Percentiles rank a stretch among this genome's conserved stretches.
These are phyloP conservation scores for Parnassius mnemosyne DNA, from an alignment of 2,888 invertebrate genomes.

Conservation along the genomic window DNA sequence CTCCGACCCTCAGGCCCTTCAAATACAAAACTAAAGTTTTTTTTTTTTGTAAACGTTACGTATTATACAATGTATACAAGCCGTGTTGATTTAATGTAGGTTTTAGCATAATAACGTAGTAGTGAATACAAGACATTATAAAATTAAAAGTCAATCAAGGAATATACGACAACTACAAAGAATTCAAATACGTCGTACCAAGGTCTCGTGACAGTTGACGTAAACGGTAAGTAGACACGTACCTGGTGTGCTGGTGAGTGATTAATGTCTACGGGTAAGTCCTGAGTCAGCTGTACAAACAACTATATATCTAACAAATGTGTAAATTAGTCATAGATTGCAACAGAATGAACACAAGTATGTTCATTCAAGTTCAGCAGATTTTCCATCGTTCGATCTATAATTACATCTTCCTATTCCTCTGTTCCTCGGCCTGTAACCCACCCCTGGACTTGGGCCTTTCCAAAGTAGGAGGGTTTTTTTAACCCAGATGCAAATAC, in stretches of 20 bases:
- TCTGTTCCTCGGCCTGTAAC: too few relatives aligned
- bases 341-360: too few relatives aligned
- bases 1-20: constrained; percentile 30
- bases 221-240: constrained; percentile 26
- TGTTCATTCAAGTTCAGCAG: too few relatives aligned
- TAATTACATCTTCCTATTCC: too few relatives aligned
- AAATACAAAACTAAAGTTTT: constrained; percentile 31
- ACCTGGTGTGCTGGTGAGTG: constrained; percentile 13
- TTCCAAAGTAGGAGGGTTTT: too few relatives aligned
- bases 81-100: not conserved
- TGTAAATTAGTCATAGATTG: constrained; percentile 20
- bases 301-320: constrained; percentile 13
- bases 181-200: constrained; percentile 20
- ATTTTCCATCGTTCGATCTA: too few relatives aligned
- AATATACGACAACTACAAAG: constrained; percentile 16
- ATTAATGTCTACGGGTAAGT: constrained; percentile 22
- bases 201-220: constrained; percentile 26
- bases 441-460: too few relatives aligned
- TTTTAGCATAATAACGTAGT: not conserved
- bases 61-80: constrained; percentile 20
- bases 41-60: constrained; percentile 27
- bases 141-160: constrained; percentile 4
- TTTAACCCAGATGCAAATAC: too few relatives aligned
- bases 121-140: too few relatives aligned
- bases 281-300: constrained; percentile 24